phyloP scores from a whole-genome alignment of 2,888 invertebrate species.

The Ochlodes sylvanus region DNA sequence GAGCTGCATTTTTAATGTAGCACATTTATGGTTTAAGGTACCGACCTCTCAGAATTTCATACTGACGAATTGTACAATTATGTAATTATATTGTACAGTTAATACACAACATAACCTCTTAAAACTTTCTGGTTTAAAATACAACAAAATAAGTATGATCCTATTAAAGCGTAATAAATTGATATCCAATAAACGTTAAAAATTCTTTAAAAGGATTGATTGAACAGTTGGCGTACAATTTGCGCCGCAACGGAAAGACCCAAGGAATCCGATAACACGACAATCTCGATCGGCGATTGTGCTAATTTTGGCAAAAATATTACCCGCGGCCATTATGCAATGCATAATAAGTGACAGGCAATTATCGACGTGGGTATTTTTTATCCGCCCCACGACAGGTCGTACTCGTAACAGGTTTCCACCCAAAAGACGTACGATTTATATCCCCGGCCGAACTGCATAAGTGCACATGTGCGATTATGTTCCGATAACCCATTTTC shows the following conservation, averaged over 20 bases:
- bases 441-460: not conserved
- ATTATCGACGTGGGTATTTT: conserved; percentile 48
- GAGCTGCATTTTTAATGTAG: too few species aligned
- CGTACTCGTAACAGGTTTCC: conserved; percentile 47
- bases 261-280: conserved; percentile 49
- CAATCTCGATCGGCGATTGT: conserved; percentile 47
- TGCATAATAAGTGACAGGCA: conserved; percentile 40
- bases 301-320: conserved; percentile 46
- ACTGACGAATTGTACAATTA: too few species aligned
- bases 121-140: too few species aligned
- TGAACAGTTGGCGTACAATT: not conserved
- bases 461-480: conserved; percentile 29
- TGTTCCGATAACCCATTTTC: conserved; percentile 21
- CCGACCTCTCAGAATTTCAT: too few species aligned
- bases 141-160: too few species aligned
- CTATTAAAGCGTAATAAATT: too few species aligned
- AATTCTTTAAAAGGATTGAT: conserved; percentile 10
- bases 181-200: not conserved
- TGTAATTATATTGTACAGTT: too few species aligned
- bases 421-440: conserved; percentile 45
- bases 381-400: conserved; percentile 37
- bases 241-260: conserved; percentile 39
- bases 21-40: too few species aligned
- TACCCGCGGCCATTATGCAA: conserved; percentile 51
- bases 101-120: too few species aligned